A percentile compares a stretch with the other conserved stretches of the same genome.
phyloP scores from a whole-genome alignment of 2,888 invertebrate genomes.

The Mythimna impura region DNA sequence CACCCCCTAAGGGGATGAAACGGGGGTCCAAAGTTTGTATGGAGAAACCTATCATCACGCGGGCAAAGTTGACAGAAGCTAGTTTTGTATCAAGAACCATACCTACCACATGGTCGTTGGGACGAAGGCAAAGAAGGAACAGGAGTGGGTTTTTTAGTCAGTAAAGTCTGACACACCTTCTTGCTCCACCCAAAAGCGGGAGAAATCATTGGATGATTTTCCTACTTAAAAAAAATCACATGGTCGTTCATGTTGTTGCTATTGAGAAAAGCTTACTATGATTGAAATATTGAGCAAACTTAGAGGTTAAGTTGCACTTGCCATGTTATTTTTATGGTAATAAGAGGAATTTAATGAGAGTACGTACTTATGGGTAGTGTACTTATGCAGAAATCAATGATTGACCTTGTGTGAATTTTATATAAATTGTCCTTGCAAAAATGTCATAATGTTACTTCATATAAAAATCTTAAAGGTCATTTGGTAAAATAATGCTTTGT shows the following conservation, averaged over 20 bases:
- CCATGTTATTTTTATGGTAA: not conserved
- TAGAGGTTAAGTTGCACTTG: constrained; percentile 16
- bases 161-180: too few species aligned
- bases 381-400: constrained; percentile 7
- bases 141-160: too few species aligned
- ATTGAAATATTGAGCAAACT: constrained; percentile 3
- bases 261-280: not conserved
- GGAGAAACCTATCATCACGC: too few species aligned
- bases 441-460: not conserved
- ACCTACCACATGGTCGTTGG: too few species aligned
- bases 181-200: too few species aligned
- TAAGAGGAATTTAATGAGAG: not conserved
- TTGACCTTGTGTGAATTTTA: constrained; percentile 20
- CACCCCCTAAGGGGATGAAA: too few species aligned
- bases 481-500: not conserved
- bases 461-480: not conserved
- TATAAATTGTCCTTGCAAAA: constrained; percentile 10
- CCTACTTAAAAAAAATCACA: too few species aligned
- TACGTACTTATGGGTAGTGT: not conserved
- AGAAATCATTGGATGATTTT: too few species aligned
- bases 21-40: too few species aligned
- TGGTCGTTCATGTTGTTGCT: not conserved
- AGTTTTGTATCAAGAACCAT: too few species aligned
- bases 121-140: too few species aligned
- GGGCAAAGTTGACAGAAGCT: too few species aligned